A percentile compares a stretch with the other conserved stretches of the same genome.
Conservation (phyloP, 1,140 invertebrate genomes). For the Bombus haemorrhoidalis region DNA sequence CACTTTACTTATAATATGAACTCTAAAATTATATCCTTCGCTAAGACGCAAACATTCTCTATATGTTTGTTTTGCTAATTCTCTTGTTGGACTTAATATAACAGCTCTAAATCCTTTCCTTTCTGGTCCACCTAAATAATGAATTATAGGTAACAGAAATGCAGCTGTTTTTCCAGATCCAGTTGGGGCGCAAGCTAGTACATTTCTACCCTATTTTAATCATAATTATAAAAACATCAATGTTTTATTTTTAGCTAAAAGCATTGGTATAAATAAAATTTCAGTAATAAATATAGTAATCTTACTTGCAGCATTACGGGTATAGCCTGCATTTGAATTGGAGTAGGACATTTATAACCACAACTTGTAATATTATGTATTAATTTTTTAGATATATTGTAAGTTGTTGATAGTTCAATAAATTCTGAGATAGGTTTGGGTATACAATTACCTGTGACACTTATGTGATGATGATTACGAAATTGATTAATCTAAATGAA, state of each 20-base stretch:
- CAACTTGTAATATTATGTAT: slow-evolving; percentile 88
- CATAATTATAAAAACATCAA: slow-evolving; percentile 60
- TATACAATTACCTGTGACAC: slow-evolving; percentile 89
- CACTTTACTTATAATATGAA: slow-evolving; percentile 90
- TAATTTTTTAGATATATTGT: slow-evolving; percentile 85
- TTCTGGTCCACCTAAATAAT: slow-evolving; percentile 85
- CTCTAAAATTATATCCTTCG: slow-evolving; percentile 87
- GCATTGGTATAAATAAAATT: slow-evolving; percentile 4
- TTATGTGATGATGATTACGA: slow-evolving; percentile 90
- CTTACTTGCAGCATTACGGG: slow-evolving; percentile 91
- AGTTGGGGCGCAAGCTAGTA: slow-evolving; percentile 97
- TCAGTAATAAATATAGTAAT: slow-evolving; percentile 26
- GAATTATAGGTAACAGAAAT: slow-evolving; percentile 92
- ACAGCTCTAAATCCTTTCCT: slow-evolving; percentile 91
- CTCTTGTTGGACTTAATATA: slow-evolving; percentile 95
- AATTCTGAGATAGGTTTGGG: slow-evolving; percentile 90
- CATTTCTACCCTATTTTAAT: slow-evolving; percentile 86
- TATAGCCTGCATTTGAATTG: slow-evolving; percentile 97
- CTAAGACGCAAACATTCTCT: slow-evolving; percentile 91
- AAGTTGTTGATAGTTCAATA: slow-evolving; percentile 84
- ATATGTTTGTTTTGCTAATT: slow-evolving; percentile 95
- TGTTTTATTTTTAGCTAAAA: slow-evolving; percentile 20
- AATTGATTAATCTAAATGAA: slow-evolving; percentile 87
- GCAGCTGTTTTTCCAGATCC: slow-evolving; percentile 95
- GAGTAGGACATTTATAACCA: slow-evolving; percentile 92